Evolutionary conservation across 2,888 invertebrate genomes (phyloP), one percentile per base, ranked within the genome.

Genomic region (Cryptocephalus primarius): DNA sequence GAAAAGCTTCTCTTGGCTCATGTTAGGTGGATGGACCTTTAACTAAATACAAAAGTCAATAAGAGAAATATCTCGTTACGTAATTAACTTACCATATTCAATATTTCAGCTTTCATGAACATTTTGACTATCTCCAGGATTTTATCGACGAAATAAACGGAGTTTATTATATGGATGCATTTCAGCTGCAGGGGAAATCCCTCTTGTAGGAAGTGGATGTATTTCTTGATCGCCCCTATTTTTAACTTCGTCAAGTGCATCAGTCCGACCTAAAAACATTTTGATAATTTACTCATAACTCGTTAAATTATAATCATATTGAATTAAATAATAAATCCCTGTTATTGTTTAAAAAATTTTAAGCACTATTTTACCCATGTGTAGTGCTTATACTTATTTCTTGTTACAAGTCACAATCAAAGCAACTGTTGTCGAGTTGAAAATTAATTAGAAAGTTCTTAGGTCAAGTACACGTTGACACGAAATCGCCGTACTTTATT

Each of bases 11-110:
- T 60, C 60, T 42, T 52, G 45, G n/a, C 42, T 71, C 12, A 76
- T 74, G 38, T 72, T 74, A 48, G 75, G 72, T 46, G 73, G 71
- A 66, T 81, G 78, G 58, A 80, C 73, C 62, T 80, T 76, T 34
- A 83, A 67, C 82, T 83, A 41, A 43, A 54, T 55, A 46, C 41
- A 8, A 32, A 38, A 32, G 6, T 22, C 22, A 22, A 6, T 6
- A 2, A 22, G 6, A 22, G 2, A 22, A 22, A 22, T 22, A 43
- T 10, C 34, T 12, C 43, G 31, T 12, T 36, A n/a, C 32, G 14
- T 41, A 36, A 32, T 45, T 40, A 12, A 46, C 51, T 53, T 61
- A 62, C 63, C 59, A 59, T 55, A 32, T 51, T 44, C 33, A 61
- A 49, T 8, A 64, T 42, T 50, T 65, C 62, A 22, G 53, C 55